Evolutionary conservation across 2,888 invertebrate genomes (phyloP), one percentile per base, ranked within the genome.

Genomic region (Callosobruchus maculatus): DNA sequence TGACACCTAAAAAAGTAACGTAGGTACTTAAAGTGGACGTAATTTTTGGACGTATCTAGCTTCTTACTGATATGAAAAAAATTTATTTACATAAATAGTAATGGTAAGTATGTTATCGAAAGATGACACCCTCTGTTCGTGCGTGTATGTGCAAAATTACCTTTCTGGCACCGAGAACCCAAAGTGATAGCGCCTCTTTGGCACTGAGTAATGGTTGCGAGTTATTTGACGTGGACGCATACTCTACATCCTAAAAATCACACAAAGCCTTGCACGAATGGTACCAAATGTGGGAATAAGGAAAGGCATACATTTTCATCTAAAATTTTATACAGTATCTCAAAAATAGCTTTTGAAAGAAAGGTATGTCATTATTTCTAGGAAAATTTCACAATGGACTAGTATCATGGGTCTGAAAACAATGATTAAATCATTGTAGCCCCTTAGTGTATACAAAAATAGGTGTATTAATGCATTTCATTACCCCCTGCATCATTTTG

Each of bases 141-240:
- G 49, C 49, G 18, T 49, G 49, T 49, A 9, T 49, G 49, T 49
- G 49, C 49, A 49, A 49, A 49, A 49, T 86, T 92, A 95, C 95
- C 95, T 95, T 95, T 91, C 95, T 93, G 90, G 94, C 94, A 92
- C 95, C 95, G 91, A 95, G 94, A 89, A 95, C 94, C 95, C 95
- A 95, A 89, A 95, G 93, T 89, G 95, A 94, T 91, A 95, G 94
- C 91, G 95, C 95, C 93, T 95, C 95, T 93, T 94, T 94, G 90
- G 95, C 94, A 90, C 94, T 95, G 90, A 95, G 93, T 90, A 95
- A 93, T 90, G 92, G 93, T 91, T 93, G 92, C 89, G 91, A 91
- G 89, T 91, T 92, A 90, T 90, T 88, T 86, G 91, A 86, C 81
- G 88, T 84, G 83, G 86, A 90, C 88, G 91, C 90, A 90, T 91